Conservation (phyloP, 2,888 invertebrate species). For the Pelosia muscerda region DNA sequence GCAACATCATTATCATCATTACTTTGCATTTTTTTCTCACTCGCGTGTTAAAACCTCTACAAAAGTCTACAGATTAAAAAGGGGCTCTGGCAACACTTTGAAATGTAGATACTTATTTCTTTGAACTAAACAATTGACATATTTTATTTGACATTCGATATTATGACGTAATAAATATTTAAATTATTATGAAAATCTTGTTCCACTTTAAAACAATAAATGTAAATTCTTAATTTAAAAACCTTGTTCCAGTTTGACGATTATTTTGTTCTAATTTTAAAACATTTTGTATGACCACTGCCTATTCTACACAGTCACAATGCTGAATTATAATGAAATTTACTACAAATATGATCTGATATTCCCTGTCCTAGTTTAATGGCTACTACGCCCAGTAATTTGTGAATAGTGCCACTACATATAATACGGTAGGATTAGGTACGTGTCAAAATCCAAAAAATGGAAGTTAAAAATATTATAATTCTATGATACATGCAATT, state of each 20-base stretch:
- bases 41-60: slow-evolving; percentile 4
- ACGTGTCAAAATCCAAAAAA: slow-evolving; percentile 4
- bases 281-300: slow-evolving; percentile 11
- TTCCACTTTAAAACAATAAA: background rate
- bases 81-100: background rate
- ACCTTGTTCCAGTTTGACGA: background rate
- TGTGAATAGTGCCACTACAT: slow-evolving; percentile 7
- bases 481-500: too few relatives aligned
- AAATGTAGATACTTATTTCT: background rate
- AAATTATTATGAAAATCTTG: background rate
- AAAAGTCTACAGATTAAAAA: background rate
- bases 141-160: too few relatives aligned
- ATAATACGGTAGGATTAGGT: background rate
- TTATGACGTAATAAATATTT: too few relatives aligned
- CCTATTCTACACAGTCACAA: slow-evolving; percentile 20
- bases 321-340: slow-evolving; percentile 40
- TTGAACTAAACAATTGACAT: too few relatives aligned
- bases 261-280: background rate
- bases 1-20: slow-evolving; percentile 4
- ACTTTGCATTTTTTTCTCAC: slow-evolving; percentile 3
- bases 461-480: too few relatives aligned
- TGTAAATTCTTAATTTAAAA: background rate
- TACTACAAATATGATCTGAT: slow-evolving; percentile 45
- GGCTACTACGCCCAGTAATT: slow-evolving; percentile 29
- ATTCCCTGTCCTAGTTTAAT: slow-evolving; percentile 25